phyloP scores from a whole-genome alignment of 2,888 invertebrate genomes.

The Habroteleia sp. region DNA sequence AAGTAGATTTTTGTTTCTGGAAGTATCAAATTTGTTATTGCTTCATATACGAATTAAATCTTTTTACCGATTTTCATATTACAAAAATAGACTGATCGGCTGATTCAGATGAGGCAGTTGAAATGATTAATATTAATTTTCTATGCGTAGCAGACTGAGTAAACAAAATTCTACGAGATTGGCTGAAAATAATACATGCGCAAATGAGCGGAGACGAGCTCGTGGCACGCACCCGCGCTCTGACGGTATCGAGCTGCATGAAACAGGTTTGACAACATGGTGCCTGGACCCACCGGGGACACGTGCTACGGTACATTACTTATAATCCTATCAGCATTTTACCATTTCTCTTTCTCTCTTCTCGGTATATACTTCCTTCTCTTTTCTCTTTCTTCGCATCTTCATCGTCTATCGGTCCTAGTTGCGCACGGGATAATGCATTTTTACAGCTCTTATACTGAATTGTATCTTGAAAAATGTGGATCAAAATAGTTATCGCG shows the following conservation, averaged over 20 bases:
- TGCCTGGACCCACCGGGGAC: conserved; percentile 76
- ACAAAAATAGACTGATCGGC: conserved; percentile 3
- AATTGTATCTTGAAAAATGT: no score
- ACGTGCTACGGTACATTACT: conserved; percentile 80
- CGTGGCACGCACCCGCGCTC: conserved; percentile 63
- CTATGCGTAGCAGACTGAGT: conserved; percentile 36
- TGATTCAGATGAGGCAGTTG: conserved; percentile 30
- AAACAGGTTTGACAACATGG: conserved; percentile 80
- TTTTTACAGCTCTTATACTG: neutral
- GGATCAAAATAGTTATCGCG: no score
- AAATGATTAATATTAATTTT: conserved; percentile 45
- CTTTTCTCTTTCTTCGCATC: conserved; percentile 31
- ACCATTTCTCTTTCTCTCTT: conserved; percentile 50
- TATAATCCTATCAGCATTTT: conserved; percentile 79
- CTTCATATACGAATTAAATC: neutral
- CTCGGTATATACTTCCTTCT: no score
- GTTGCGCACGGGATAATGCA: neutral
- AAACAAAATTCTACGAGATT: conserved; percentile 52
- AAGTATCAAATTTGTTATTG: no score
- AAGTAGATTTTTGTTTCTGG: no score
- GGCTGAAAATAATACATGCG: conserved; percentile 57
- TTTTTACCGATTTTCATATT: neutral
- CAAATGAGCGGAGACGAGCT: conserved; percentile 59
- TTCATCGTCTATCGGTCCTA: conserved; percentile 23
- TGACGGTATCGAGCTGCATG: conserved; percentile 65